Base-by-base conservation (phyloP, 2,113 vertebrate genomes). In the Anser brachyrhynchus region DNA sequence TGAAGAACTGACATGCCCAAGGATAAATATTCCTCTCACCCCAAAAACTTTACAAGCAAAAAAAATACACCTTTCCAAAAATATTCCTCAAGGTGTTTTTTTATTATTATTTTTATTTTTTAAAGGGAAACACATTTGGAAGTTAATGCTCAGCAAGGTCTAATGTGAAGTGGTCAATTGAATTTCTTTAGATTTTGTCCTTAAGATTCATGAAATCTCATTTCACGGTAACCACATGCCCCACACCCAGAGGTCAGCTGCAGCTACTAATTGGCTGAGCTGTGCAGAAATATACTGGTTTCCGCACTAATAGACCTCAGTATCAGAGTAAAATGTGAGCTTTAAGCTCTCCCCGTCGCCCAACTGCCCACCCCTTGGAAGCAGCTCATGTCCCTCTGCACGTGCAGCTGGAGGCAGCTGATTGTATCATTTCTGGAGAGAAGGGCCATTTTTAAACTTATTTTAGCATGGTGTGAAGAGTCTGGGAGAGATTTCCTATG, bases 271-370 rank as follows among this genome's bases (percentile, higher is more conserved):
- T 1, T 41, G 57, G 31, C 44, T 35, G 86, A 90, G 55, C 43
- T 31, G 35, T 16, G 20, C 17, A 85, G 29, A 76, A 35, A 19
- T 46, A 22, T 9, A 13, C 16, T 59, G 46, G 29, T 57, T 37
- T 62, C 20, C 22, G 3, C 71, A 29, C 6, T 15, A 33, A 33
- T 4, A 72, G 73, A 75, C 20, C 17, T 61, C 54, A 9, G 23
- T 15, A n/a, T 2, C 0, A 0, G 17, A 15, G 21, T 11, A 51
- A 6, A 18, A 41, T 4, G 23, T 4, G 0, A 3, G 15, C 39
- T 88, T 64, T 12, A 55, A 46, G 25, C 21, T 70, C 23, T 77
- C 26, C 33, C 20, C 46, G 39, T 80, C 54, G 17, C 14, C 9
- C 52, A 28, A 3, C 15, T 25, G n/a, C 39, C 33, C n/a, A 19